Evolutionary conservation across 53 echinoderm and acorn worm genomes (phyloP).

Genomic region (Paracentrotus lividus): DNA sequence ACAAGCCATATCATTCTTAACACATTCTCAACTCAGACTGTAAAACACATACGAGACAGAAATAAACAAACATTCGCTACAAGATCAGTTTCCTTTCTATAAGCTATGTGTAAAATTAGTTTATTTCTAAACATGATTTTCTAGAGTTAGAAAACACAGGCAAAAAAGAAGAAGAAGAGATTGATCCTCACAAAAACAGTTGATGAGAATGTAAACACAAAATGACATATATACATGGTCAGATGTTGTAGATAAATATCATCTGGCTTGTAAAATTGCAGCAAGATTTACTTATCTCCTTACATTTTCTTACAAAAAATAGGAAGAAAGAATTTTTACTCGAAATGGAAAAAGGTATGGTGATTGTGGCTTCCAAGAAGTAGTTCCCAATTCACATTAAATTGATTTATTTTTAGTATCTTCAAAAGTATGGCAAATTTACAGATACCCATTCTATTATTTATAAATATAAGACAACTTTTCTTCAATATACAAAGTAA

Average conservation of each 20-base stretch:
- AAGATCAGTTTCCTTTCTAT: constrained; percentile 61
- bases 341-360: constrained; percentile 39
- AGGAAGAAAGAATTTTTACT: constrained; percentile 45
- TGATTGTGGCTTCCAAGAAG: constrained; percentile 37
- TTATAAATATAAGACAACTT: constrained; percentile 59
- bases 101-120: constrained; percentile 71
- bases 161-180: constrained; percentile 38
- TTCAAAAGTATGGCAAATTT: constrained; percentile 49
- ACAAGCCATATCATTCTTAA: too few relatives aligned
- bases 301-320: constrained; percentile 46
- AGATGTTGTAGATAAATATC: constrained; percentile 60
- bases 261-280: constrained; percentile 62
- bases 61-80: neutral
- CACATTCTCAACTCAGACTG: neutral
- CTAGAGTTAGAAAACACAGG: constrained; percentile 66
- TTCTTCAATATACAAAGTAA: constrained; percentile 67
- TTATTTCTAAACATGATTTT: constrained; percentile 68
- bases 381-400: constrained; percentile 19
- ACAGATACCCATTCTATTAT: constrained; percentile 55
- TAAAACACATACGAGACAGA: neutral
- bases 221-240: constrained; percentile 67
- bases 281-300: constrained; percentile 49
- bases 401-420: constrained; percentile 19
- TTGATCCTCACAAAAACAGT: constrained; percentile 45
- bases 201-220: constrained; percentile 52